Evolutionary conservation across 2,888 invertebrate genomes (phyloP).

Genomic region (Pachymerium ferrugineum): DNA sequence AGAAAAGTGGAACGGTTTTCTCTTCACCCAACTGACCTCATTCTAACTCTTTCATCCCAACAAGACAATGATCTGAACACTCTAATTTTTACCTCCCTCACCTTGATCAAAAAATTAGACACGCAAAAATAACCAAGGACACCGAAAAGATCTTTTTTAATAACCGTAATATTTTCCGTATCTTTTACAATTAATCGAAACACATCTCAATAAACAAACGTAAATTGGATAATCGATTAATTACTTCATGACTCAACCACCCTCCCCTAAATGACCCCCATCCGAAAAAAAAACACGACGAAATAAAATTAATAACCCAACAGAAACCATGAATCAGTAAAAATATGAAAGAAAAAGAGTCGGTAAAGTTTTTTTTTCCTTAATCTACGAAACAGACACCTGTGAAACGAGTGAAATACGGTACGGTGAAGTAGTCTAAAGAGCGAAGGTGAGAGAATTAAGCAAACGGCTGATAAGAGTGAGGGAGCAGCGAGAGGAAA

Average conservation of each 20-base stretch:
- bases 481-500: conserved; percentile 20
- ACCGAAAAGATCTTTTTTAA: neutral
- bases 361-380: neutral
- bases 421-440: neutral
- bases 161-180: neutral
- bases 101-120: conserved; percentile 5
- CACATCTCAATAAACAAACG: neutral
- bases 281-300: neutral
- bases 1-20: conserved; percentile 19
- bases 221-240: conserved; percentile 20
- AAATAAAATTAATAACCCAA: neutral
- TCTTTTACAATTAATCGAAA: neutral
- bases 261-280: neutral
- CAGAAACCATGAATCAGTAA: neutral
- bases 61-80: conserved; percentile 20
- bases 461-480: conserved; percentile 21
- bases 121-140: conserved; percentile 7
- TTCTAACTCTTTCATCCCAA: conserved; percentile 27
- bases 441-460: conserved; percentile 27
- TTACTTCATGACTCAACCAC: neutral
- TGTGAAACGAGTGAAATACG: neutral
- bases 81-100: too few species aligned
- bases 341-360: neutral
- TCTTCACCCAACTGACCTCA: conserved; percentile 19
- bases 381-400: conserved; percentile 4